Evolutionary conservation across 2,113 vertebrate genomes (phyloP).

Genomic region (Pipa parva): DNA sequence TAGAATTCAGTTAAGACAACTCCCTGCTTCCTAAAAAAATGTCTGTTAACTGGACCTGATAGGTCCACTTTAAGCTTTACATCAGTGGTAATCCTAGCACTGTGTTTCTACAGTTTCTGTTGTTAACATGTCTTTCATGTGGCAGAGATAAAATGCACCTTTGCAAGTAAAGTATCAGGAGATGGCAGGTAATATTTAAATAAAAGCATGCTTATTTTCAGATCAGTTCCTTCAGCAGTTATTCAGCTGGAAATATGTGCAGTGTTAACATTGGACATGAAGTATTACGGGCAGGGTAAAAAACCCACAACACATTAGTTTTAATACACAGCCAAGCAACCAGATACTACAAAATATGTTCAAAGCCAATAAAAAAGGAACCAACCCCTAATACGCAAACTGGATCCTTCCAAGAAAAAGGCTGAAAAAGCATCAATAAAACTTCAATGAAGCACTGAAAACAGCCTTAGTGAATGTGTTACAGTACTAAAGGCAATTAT

Average conservation of each 20-base stretch:
- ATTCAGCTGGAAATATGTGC: slow-evolving; percentile 57
- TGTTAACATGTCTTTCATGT: slow-evolving; percentile 8
- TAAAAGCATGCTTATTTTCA: slow-evolving; percentile 45
- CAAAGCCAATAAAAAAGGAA: no score
- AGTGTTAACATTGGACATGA: slow-evolving; percentile 48
- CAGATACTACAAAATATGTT: no score
- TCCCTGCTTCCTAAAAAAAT: no score
- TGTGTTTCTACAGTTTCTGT: slow-evolving; percentile 41
- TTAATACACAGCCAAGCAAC: no score
- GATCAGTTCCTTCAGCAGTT: slow-evolving; percentile 58
- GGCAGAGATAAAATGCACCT: slow-evolving; percentile 29
- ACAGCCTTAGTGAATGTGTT: no score
- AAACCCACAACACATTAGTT: no score
- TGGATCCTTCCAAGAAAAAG: no score
- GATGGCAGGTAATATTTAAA: slow-evolving; percentile 49
- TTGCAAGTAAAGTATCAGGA: slow-evolving; percentile 43
- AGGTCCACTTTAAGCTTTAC: slow-evolving; percentile 5
- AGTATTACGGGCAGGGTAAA: neutral
- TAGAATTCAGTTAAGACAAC: slow-evolving; percentile 24
- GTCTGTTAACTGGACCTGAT: no score
- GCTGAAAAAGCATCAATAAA: no score
- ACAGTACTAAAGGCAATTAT: no score
- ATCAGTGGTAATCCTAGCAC: neutral
- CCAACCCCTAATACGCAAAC: no score
- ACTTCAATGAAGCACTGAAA: no score